These are phyloP conservation scores for Drosophila cognata DNA, from an alignment of 2,888 invertebrate genomes.

Conservation along the genomic window DNA sequence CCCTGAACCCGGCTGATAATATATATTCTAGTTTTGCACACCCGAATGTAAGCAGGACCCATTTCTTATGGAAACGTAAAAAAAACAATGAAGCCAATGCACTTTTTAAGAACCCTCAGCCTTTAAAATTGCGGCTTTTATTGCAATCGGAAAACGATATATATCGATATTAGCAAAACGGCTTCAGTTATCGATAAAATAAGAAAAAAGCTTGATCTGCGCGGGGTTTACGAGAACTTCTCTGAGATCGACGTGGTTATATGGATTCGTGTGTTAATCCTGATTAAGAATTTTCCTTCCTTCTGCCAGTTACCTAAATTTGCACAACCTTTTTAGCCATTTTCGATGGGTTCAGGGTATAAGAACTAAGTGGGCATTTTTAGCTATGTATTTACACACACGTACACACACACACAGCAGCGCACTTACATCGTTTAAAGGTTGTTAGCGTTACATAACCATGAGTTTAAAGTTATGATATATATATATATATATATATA, in stretches of 20 bases:
- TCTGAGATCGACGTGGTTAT: not conserved
- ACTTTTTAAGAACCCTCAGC: not conserved
- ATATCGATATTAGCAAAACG: not conserved
- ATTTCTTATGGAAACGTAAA: not conserved
- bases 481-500: not conserved
- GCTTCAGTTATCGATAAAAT: not conserved
- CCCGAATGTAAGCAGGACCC: not conserved
- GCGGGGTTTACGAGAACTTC: too few species aligned
- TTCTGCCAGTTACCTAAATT: not conserved
- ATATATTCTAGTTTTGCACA: not conserved
- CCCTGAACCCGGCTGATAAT: not conserved
- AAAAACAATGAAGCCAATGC: too few species aligned
- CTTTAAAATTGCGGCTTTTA: not conserved
- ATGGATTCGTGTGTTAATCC: not conserved
- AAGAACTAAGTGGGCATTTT: constrained; percentile 35
- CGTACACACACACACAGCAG: constrained; percentile 17
- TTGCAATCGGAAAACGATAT: not conserved
- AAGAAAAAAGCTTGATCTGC: not conserved
- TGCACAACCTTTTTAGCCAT: not conserved
- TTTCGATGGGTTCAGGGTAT: not conserved
- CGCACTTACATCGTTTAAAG: constrained; percentile 33
- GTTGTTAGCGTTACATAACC: constrained; percentile 34
- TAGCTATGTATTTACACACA: constrained; percentile 48
- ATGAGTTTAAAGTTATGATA: constrained; percentile 29
- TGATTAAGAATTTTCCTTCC: not conserved